A percentile compares a stretch with the other conserved stretches of the same genome.
Evolutionary conservation across 2,113 vertebrate species (phyloP).

Genomic region (Sorex fumeus): DNA sequence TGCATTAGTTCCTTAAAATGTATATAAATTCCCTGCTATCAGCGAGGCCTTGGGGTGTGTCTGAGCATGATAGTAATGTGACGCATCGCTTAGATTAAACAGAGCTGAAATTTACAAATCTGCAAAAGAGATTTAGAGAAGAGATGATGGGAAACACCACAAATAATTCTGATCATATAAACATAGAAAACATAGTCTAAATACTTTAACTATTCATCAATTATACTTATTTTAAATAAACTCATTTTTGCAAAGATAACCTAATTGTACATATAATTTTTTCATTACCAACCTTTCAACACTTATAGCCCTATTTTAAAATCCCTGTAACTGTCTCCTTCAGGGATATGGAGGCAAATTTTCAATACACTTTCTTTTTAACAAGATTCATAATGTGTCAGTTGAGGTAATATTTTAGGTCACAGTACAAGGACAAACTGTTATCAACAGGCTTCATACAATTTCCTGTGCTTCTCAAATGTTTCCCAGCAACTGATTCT

Average conservation of each 20-base stretch:
- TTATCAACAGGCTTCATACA: conserved; percentile 27
- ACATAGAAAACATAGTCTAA: background rate
- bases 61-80: background rate
- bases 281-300: background rate
- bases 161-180: background rate
- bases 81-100: background rate
- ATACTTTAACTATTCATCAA: background rate
- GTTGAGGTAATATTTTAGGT: conserved; percentile 48
- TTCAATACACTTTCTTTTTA: background rate
- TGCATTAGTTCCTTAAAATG: background rate
- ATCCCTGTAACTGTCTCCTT: background rate
- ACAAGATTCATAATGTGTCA: background rate
- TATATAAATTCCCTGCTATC: background rate
- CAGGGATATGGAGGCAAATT: background rate
- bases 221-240: conserved; percentile 12
- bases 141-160: background rate
- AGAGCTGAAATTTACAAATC: background rate
- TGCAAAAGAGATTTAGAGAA: background rate
- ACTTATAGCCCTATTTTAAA: conserved; percentile 51
- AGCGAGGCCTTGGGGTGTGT: background rate
- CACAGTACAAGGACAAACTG: conserved; percentile 37
- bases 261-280: background rate
- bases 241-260: background rate
- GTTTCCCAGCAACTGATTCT: conserved; percentile 52
- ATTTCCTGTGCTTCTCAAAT: conserved; percentile 52